A percentile compares a stretch with the other conserved stretches of the same genome.
Conservation (phyloP, 2,797 vertebrate species). For the Salarias fasciatus region DNA sequence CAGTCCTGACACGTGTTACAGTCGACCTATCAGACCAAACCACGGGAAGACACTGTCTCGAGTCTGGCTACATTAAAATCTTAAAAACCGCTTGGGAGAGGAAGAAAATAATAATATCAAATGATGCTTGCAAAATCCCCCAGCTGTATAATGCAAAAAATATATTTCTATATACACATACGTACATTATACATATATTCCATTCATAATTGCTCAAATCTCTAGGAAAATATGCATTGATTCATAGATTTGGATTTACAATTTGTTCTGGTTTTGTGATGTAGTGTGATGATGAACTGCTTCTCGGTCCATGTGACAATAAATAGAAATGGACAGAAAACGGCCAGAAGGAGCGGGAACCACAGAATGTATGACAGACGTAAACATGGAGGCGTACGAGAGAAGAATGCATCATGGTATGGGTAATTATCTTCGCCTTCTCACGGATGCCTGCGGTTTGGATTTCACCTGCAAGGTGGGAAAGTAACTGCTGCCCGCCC, state of each 20-base stretch:
- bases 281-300: conserved; percentile 81
- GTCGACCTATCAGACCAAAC: conserved; percentile 71
- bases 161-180: conserved; percentile 87
- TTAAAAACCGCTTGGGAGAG: conserved; percentile 73
- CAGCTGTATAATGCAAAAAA: conserved; percentile 85
- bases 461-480: conserved; percentile 65
- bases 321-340: conserved; percentile 78
- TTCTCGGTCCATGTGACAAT: conserved; percentile 80
- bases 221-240: conserved; percentile 85
- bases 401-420: conserved; percentile 75
- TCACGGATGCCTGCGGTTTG: conserved; percentile 52
- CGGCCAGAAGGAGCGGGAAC: conserved; percentile 63
- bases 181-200: conserved; percentile 85
- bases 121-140: conserved; percentile 80
- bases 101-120: conserved; percentile 71
- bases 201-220: conserved; percentile 83
- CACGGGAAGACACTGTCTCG: conserved; percentile 79
- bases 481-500: conserved; percentile 62
- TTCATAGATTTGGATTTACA: conserved; percentile 84
- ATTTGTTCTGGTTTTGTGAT: conserved; percentile 79
- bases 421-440: conserved; percentile 78
- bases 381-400: conserved; percentile 75
- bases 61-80: conserved; percentile 80
- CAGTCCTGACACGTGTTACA: conserved; percentile 62
- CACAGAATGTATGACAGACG: conserved; percentile 72